Evolutionary conservation across 1,140 invertebrate genomes (phyloP), one percentile per base, ranked within the genome.

Genomic region (Trichonephila inaurata): DNA sequence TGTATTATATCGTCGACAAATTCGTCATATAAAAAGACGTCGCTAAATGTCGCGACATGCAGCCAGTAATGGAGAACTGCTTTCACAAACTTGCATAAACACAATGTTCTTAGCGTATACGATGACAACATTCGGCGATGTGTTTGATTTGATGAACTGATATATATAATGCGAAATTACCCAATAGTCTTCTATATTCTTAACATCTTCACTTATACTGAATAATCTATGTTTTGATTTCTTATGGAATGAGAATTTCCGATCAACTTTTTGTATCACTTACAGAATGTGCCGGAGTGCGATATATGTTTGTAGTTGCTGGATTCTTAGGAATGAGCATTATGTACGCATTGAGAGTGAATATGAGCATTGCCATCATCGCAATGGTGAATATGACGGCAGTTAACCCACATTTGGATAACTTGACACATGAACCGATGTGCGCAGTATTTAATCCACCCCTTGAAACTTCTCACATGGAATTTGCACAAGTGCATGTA

Each of bases 351-450:
- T 98, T 99, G 98, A 96, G 98, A 89, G 99, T 98, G 24, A 99
- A 99, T 95, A 98, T 99, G 97, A 99, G 98, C 4, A 98, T 99
- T 58, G 98, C 98, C 19, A 99, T 99, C 95, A 98, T 99, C 81
- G 98, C 98, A 19, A 99, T 99, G 99, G 98, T 99, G 95, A 97
- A 97, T 91, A 96, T 33, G 21, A 89, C 93, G 14, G 87, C 87
- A 19, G 51, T 82, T 10, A 66, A 28, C 44, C 12, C 28, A 28
- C 18, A 19, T 19, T 19, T 40, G 18, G 64, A 72, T 19, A 61
- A 72, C 21, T 33, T 72, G 10, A 72, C 69, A 0, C n/a, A 72
- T 72, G 69, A 28, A 18, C 69, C 69, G 5, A 72, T 72, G 24
- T 72, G 69, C 16, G 28, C n/a, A 14, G 10, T 18, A 18, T 14